Evolutionary conservation across 2,113 vertebrate genomes (phyloP).

Genomic region (Cyprinodon brontotheroides): DNA sequence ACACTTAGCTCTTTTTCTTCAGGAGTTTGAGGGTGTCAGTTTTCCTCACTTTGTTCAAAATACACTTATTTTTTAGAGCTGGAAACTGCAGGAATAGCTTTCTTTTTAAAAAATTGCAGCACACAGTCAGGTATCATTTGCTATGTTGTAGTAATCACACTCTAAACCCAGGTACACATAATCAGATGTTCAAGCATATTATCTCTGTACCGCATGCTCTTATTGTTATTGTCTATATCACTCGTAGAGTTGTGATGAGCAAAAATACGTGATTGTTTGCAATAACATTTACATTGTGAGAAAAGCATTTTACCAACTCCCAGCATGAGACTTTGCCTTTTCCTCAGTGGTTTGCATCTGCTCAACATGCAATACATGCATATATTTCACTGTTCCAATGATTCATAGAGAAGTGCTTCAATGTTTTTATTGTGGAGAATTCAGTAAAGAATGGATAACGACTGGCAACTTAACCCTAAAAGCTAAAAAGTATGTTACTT

Average conservation of each 20-base stretch:
- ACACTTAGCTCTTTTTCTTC: conserved; percentile 23
- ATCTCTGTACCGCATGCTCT: conserved; percentile 54
- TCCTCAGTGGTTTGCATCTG: conserved; percentile 37
- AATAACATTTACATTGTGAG: conserved; percentile 46
- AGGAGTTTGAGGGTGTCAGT: conserved; percentile 26
- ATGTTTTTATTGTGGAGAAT: conserved; percentile 19
- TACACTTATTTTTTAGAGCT: conserved; percentile 23
- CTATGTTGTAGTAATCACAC: conserved; percentile 49
- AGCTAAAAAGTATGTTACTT: conserved; percentile 39
- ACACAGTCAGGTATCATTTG: conserved; percentile 43
- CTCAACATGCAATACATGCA: conserved; percentile 48
- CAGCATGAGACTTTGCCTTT: conserved; percentile 32
- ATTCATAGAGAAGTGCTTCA: background rate
- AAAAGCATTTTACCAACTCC: conserved; percentile 31
- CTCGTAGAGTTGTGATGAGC: conserved; percentile 41
- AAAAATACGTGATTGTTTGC: conserved; percentile 35
- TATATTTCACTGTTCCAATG: conserved; percentile 41
- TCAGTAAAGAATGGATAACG: conserved; percentile 34
- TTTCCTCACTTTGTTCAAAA: conserved; percentile 33
- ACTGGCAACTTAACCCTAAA: conserved; percentile 54
- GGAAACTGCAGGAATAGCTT: conserved; percentile 22
- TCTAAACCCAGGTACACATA: conserved; percentile 54
- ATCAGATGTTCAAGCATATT: conserved; percentile 49
- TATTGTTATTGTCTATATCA: conserved; percentile 53
- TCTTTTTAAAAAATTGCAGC: conserved; percentile 27